Conservation (phyloP, 64 coral and sea anemone species). For the Pocillopora verrucosa region DNA sequence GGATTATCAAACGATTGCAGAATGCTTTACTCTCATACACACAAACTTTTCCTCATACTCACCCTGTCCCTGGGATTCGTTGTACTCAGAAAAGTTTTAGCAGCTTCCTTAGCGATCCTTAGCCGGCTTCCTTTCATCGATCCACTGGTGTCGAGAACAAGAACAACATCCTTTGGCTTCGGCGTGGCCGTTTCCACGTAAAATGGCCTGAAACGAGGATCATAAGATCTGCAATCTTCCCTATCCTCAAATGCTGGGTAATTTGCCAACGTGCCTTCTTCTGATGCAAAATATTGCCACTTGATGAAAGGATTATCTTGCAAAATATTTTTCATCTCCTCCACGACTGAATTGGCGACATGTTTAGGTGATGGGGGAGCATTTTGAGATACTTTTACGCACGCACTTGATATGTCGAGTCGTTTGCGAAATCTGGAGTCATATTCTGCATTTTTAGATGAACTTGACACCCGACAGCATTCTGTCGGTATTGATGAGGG, state of each 20-base stretch:
- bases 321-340: slow-evolving; percentile 29
- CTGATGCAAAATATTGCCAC: slow-evolving; percentile 67
- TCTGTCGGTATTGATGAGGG: neutral
- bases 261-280: slow-evolving; percentile 15
- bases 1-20: too few species aligned
- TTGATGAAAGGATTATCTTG: slow-evolving; percentile 15
- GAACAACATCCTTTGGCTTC: slow-evolving; percentile 61
- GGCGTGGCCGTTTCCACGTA: slow-evolving; percentile 69
- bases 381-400: neutral
- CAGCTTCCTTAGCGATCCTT: slow-evolving; percentile 46
- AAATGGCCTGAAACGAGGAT: slow-evolving; percentile 59
- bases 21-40: neutral
- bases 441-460: neutral
- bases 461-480: slow-evolving; percentile 29
- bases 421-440: slow-evolving; percentile 54
- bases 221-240: slow-evolving; percentile 45
- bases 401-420: slow-evolving; percentile 13
- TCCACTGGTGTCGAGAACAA: slow-evolving; percentile 61
- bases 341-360: neutral
- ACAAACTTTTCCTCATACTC: neutral
- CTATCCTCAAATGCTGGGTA: slow-evolving; percentile 27
- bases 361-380: neutral
- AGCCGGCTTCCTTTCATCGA: slow-evolving; percentile 44
- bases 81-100: slow-evolving; percentile 61
- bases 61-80: slow-evolving; percentile 71